A percentile compares a stretch with the other conserved stretches of the same genome.
These are phyloP conservation scores for Leptinotarsa tumamoca DNA, from an alignment of 2,888 invertebrate species.

Conservation along the genomic window DNA sequence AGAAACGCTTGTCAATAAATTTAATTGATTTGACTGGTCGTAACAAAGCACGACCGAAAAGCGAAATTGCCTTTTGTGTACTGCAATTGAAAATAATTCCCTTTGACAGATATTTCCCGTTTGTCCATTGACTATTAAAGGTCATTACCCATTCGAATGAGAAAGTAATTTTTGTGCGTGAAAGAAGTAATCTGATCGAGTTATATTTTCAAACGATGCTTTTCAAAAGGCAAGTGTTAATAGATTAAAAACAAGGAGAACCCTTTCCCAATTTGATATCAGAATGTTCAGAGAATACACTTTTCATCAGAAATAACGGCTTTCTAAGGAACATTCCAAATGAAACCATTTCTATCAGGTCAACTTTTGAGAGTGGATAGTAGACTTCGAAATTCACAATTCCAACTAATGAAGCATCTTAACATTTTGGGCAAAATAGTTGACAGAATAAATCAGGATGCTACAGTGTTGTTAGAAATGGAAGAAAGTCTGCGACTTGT, in stretches of 20 bases:
- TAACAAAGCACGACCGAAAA: conserved; percentile 13
- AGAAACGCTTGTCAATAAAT: conserved; percentile 3
- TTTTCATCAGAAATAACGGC: no score
- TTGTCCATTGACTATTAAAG: neutral
- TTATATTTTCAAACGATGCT: neutral
- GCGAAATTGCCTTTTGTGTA: conserved; percentile 2
- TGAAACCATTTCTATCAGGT: no score
- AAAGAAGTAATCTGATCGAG: neutral
- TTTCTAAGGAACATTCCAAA: no score
- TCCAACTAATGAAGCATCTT: no score
- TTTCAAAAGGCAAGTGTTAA: neutral
- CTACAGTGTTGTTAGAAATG: no score
- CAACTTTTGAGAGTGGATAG: no score
- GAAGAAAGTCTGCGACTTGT: no score
- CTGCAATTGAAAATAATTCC: conserved; percentile 13
- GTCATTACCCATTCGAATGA: conserved; percentile 6
- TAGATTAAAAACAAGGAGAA: neutral
- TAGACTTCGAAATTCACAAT: no score
- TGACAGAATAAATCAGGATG: no score
- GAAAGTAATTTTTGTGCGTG: neutral
- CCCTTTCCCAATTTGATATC: no score
- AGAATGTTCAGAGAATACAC: no score
- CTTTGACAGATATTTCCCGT: conserved; percentile 7
- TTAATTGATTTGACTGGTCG: neutral
- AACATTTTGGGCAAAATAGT: no score